A percentile compares a stretch with the other conserved stretches of the same genome.
Conservation (phyloP, 2,113 vertebrate genomes). For the Irena cyanogastra region DNA sequence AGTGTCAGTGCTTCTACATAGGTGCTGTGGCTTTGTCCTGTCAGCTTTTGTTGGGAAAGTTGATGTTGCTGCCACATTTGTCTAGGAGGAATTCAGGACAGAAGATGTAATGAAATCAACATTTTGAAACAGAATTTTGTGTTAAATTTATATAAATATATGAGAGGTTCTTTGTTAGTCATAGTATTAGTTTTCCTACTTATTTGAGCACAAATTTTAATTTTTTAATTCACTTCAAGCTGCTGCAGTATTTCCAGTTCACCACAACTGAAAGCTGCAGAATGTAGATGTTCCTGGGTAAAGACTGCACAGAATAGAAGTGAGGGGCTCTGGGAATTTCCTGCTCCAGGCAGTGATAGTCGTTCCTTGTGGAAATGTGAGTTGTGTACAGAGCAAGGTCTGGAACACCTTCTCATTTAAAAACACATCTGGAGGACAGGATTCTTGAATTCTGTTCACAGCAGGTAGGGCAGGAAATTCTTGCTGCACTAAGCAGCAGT, state of each 20-base stretch:
- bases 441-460: neutral
- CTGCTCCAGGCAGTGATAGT: rapidly evolving
- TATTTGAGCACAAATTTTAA: neutral
- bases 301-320: neutral
- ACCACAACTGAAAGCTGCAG: neutral
- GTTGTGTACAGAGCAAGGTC: neutral
- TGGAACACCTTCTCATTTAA: neutral
- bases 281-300: neutral
- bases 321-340: neutral
- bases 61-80: neutral
- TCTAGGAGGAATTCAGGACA: neutral
- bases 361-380: neutral
- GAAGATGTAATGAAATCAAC: neutral
- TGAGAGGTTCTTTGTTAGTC: neutral
- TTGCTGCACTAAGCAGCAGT: neutral
- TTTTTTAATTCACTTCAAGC: neutral
- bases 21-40: neutral
- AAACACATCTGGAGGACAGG: neutral
- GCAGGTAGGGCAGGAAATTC: neutral
- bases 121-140: neutral
- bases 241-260: neutral
- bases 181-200: neutral
- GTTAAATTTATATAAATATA: neutral
- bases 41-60: neutral
- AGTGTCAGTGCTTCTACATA: neutral